Percentiles rank a stretch among this genome's conserved stretches.
Conservation (phyloP, 2,888 invertebrate genomes). For the Micoletzkya japonica region DNA sequence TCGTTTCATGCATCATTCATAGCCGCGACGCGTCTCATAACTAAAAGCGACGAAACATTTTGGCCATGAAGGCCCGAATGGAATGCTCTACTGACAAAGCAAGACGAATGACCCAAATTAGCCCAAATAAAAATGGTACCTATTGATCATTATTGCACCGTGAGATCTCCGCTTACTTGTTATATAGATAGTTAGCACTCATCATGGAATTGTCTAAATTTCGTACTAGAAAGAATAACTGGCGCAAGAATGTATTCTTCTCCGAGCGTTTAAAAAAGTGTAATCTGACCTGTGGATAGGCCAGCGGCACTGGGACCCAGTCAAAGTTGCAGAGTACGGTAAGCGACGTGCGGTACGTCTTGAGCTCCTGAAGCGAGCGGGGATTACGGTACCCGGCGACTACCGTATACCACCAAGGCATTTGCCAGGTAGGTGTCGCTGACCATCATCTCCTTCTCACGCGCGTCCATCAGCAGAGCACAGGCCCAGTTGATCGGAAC, state of each 20-base stretch:
- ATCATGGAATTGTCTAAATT: no score
- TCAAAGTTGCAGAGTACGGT: slow-evolving; percentile 44
- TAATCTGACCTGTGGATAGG: slow-evolving; percentile 40
- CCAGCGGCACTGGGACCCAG: slow-evolving; percentile 44
- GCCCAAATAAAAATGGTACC: no score
- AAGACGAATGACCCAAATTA: no score
- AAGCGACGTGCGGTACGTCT: slow-evolving; percentile 40
- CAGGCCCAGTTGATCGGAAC: slow-evolving; percentile 55
- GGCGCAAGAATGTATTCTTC: neutral
- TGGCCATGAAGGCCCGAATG: no score
- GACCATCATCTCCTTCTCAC: slow-evolving; percentile 11
- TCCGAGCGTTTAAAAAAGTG: neutral
- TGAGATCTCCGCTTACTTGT: no score
- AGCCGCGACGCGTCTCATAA: no score
- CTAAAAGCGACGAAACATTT: no score
- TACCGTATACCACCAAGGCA: neutral
- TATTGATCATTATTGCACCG: no score
- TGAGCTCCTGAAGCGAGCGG: slow-evolving; percentile 34
- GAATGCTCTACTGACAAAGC: no score
- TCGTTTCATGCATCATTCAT: neutral
- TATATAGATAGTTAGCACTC: no score
- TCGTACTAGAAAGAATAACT: no score
- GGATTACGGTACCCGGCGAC: neutral
- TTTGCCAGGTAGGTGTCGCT: slow-evolving; percentile 16
- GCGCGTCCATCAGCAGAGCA: slow-evolving; percentile 28